Evolutionary conservation across 2,797 vertebrate species (phyloP).

Genomic region (Heliangelus exortis): DNA sequence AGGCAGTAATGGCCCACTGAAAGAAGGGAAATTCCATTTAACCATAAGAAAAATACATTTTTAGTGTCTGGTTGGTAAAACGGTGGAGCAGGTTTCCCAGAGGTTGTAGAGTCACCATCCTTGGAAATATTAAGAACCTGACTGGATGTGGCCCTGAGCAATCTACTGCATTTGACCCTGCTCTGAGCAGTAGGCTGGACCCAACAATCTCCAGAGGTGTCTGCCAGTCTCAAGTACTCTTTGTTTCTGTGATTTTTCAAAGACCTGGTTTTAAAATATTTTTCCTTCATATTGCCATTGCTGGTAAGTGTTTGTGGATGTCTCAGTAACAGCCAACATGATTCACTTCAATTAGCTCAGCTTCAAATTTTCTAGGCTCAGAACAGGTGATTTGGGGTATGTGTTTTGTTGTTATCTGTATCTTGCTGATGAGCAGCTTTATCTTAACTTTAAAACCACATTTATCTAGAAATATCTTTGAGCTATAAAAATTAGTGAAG

Average conservation of each 20-base stretch:
- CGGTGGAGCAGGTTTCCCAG: neutral
- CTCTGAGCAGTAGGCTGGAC: neutral
- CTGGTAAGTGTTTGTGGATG: neutral
- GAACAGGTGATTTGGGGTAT: neutral
- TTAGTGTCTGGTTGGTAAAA: neutral
- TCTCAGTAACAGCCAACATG: neutral
- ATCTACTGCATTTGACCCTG: neutral
- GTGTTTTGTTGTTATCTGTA: neutral
- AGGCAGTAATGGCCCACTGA: neutral
- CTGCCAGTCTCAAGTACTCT: neutral
- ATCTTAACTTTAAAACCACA: neutral
- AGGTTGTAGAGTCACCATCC: neutral
- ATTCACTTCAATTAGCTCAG: neutral
- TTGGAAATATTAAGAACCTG: neutral
- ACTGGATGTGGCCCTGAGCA: neutral
- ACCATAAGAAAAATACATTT: neutral
- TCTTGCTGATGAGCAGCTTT: neutral
- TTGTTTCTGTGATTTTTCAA: neutral
- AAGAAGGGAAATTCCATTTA: neutral
- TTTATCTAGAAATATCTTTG: neutral
- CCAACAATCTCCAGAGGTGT: neutral
- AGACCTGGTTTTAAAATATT: neutral
- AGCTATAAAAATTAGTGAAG: neutral
- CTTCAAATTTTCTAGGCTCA: neutral
- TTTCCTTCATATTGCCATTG: neutral